phyloP scores from a whole-genome alignment of 2,888 invertebrate genomes.

The Epistrophe eligans region DNA sequence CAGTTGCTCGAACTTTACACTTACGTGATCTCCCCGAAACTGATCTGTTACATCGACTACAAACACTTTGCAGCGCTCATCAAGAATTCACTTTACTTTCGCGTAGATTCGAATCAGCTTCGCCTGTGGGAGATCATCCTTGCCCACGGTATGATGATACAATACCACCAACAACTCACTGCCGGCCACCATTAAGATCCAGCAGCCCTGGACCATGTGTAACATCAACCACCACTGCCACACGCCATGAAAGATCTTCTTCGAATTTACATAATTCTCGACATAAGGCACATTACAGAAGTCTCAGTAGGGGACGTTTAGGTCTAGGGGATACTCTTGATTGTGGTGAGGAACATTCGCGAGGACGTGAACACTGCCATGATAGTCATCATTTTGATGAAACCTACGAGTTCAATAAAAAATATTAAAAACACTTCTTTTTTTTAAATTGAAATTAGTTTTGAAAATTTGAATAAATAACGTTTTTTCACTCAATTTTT shows the following conservation, averaged over 20 bases:
- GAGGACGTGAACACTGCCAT: constrained; percentile 57
- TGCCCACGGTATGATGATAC: constrained; percentile 83
- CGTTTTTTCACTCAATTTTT: constrained; percentile 40
- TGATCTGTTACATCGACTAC: constrained; percentile 90
- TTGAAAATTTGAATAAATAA: constrained; percentile 42
- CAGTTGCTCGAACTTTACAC: constrained; percentile 90
- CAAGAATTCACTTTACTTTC: constrained; percentile 94
- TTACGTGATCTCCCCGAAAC: constrained; percentile 90
- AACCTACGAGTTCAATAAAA: constrained; percentile 81
- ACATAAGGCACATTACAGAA: constrained; percentile 60
- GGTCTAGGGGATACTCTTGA: constrained; percentile 78
- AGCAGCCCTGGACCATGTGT: constrained; percentile 76
- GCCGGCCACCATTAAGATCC: constrained; percentile 81
- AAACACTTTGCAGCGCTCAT: constrained; percentile 93
- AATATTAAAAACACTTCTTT: constrained; percentile 77
- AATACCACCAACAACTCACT: constrained; percentile 81
- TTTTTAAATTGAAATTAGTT: background rate
- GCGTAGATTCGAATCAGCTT: constrained; percentile 87
- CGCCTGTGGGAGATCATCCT: constrained; percentile 83
- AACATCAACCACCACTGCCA: constrained; percentile 58
- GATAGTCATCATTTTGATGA: constrained; percentile 80
- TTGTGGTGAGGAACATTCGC: constrained; percentile 74
- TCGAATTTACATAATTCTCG: constrained; percentile 47
- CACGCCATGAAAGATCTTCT: constrained; percentile 45
- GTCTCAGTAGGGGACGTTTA: constrained; percentile 74